phyloP scores from a whole-genome alignment of 2,888 invertebrate genomes.

The Neoascia interrupta region DNA sequence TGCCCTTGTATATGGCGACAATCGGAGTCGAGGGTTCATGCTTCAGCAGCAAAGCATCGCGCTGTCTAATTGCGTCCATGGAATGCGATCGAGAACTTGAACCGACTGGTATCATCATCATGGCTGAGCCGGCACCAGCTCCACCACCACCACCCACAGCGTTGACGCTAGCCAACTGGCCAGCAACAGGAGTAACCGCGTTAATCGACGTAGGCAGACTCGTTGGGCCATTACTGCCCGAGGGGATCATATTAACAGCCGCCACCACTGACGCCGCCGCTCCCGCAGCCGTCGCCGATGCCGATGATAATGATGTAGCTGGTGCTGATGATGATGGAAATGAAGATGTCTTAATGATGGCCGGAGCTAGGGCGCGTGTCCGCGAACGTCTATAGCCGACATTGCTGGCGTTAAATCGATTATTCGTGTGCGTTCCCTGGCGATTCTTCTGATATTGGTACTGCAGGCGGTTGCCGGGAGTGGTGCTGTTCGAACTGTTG shows the following conservation, averaged over 20 bases:
- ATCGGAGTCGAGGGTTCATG: slow-evolving; percentile 75
- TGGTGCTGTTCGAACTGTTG: slow-evolving; percentile 61
- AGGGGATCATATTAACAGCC: slow-evolving; percentile 63
- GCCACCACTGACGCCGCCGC: slow-evolving; percentile 46
- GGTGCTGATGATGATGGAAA: slow-evolving; percentile 67
- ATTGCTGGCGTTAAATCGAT: slow-evolving; percentile 74
- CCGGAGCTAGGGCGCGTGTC: slow-evolving; percentile 75
- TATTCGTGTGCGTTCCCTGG: slow-evolving; percentile 77
- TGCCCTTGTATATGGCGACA: slow-evolving; percentile 55
- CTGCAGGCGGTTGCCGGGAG: slow-evolving; percentile 70
- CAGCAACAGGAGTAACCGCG: slow-evolving; percentile 60
- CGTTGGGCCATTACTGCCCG: slow-evolving; percentile 66
- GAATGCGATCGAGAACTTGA: slow-evolving; percentile 77
- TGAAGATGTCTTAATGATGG: slow-evolving; percentile 70
- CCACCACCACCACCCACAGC: slow-evolving; percentile 59
- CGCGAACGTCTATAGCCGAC: slow-evolving; percentile 76
- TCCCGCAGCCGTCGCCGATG: slow-evolving; percentile 31
- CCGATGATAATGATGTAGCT: slow-evolving; percentile 57
- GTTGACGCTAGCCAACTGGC: slow-evolving; percentile 44
- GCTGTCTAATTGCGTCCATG: slow-evolving; percentile 78
- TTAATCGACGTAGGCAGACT: slow-evolving; percentile 66
- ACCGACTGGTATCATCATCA: slow-evolving; percentile 70
- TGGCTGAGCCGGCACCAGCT: slow-evolving; percentile 55
- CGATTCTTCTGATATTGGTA: slow-evolving; percentile 78
- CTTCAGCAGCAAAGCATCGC: slow-evolving; percentile 76